Evolutionary conservation across 2,113 vertebrate genomes (phyloP).

Genomic region (Forbesichthys papilliferus): DNA sequence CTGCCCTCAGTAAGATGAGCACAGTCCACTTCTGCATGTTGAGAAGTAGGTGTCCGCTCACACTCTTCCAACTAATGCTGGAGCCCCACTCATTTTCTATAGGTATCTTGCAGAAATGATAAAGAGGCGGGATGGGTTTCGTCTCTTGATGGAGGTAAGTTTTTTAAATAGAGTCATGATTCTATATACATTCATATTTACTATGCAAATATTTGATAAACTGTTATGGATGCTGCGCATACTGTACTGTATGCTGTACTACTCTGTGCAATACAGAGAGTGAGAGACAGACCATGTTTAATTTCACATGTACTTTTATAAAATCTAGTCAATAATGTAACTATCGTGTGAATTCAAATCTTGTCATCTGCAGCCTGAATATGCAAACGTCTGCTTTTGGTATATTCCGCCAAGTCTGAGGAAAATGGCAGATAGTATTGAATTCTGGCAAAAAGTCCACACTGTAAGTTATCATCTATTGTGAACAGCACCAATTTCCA

Average conservation of each 20-base stretch:
- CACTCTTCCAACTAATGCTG: neutral
- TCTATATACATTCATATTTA: neutral
- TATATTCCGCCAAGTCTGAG: conserved; percentile 83
- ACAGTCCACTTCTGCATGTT: neutral
- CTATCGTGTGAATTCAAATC: neutral
- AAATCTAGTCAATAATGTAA: neutral
- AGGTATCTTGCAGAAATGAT: conserved; percentile 83
- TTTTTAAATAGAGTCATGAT: neutral
- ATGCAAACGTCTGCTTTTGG: conserved; percentile 90
- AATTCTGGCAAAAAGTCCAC: conserved; percentile 70
- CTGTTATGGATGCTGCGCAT: neutral
- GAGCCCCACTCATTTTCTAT: neutral
- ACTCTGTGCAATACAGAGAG: too few species aligned
- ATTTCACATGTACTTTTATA: neutral
- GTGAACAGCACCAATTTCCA: neutral
- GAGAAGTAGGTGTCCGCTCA: neutral
- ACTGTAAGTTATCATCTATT: conserved; percentile 18
- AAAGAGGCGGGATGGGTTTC: conserved; percentile 80
- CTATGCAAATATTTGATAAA: neutral
- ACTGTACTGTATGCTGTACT: too few species aligned
- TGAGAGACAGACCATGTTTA: neutral
- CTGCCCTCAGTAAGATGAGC: neutral
- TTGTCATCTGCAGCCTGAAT: conserved; percentile 76
- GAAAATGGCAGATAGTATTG: conserved; percentile 57
- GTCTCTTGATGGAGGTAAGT: conserved; percentile 80